phyloP scores from a whole-genome alignment of 2,113 vertebrate species.

The Amia ocellicauda region DNA sequence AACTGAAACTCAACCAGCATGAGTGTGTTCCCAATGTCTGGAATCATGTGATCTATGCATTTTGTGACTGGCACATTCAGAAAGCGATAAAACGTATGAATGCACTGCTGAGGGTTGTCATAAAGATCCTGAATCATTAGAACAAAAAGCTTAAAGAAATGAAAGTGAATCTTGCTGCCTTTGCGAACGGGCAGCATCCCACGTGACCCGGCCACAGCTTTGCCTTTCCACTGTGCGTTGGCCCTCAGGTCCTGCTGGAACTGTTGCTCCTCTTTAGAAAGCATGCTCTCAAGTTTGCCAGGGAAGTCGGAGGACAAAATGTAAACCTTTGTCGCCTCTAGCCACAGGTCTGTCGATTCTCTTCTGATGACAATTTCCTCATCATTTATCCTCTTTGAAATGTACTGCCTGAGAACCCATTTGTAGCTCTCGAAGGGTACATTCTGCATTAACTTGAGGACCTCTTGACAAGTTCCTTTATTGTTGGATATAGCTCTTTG shows the following conservation, averaged over 20 bases:
- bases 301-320: constrained; percentile 61
- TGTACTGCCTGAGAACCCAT: constrained; percentile 52
- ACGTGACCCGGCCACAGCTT: constrained; percentile 52
- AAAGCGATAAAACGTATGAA: constrained; percentile 67
- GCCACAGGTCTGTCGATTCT: constrained; percentile 70
- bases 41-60: constrained; percentile 52
- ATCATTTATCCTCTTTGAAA: constrained; percentile 45
- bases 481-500: constrained; percentile 66
- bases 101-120: constrained; percentile 52
- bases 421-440: constrained; percentile 42
- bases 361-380: constrained; percentile 46
- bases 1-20: constrained; percentile 71
- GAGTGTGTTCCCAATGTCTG: constrained; percentile 62
- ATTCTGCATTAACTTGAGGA: constrained; percentile 41
- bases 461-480: constrained; percentile 53
- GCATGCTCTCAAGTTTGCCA: constrained; percentile 59
- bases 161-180: constrained; percentile 41
- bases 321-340: constrained; percentile 57
- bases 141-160: constrained; percentile 70
- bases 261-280: constrained; percentile 57
- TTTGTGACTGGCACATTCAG: constrained; percentile 68
- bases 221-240: constrained; percentile 24
- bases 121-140: constrained; percentile 63
- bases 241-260: constrained; percentile 52
- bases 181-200: constrained; percentile 68